Percentiles rank a stretch among this genome's conserved stretches.
Evolutionary conservation across 2,888 invertebrate genomes (phyloP).

Genomic region (Elmis aenea): DNA sequence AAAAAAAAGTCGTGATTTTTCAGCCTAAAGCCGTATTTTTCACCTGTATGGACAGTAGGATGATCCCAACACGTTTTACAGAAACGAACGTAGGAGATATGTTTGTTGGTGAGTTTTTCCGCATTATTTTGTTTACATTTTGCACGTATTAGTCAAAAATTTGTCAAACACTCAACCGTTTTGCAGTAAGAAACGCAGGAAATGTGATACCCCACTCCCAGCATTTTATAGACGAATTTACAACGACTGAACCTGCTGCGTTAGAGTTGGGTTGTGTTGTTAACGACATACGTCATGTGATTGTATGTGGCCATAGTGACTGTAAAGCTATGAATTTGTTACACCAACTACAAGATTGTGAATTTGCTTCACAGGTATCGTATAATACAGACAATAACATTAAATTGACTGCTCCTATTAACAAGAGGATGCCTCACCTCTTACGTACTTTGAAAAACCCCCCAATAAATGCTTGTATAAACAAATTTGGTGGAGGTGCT

Average conservation of each 20-base stretch:
- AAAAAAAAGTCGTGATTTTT: too few species aligned
- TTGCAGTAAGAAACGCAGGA: conserved; percentile 90
- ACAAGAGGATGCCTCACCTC: too few species aligned
- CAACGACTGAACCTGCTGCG: conserved; percentile 93
- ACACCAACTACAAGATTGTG: conserved; percentile 73
- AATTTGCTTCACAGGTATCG: conserved; percentile 65
- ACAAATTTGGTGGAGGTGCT: too few species aligned
- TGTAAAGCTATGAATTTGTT: conserved; percentile 97
- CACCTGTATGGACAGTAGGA: conserved; percentile 97
- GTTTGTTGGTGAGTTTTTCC: conserved; percentile 77
- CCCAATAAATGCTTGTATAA: too few species aligned
- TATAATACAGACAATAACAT: too few species aligned
- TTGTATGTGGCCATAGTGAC: conserved; percentile 96
- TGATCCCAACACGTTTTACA: conserved; percentile 93
- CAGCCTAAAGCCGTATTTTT: conserved; percentile 96
- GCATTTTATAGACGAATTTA: conserved; percentile 79
- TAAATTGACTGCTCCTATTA: too few species aligned
- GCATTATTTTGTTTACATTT: neutral
- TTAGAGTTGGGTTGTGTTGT: conserved; percentile 90
- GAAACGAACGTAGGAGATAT: conserved; percentile 95
- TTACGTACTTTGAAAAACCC: too few species aligned
- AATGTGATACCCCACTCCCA: conserved; percentile 91
- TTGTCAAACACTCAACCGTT: conserved; percentile 4
- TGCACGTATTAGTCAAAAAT: neutral
- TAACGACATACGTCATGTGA: conserved; percentile 85